Conservation (phyloP, 2,113 vertebrate species). For the Plectropomus leopardus region DNA sequence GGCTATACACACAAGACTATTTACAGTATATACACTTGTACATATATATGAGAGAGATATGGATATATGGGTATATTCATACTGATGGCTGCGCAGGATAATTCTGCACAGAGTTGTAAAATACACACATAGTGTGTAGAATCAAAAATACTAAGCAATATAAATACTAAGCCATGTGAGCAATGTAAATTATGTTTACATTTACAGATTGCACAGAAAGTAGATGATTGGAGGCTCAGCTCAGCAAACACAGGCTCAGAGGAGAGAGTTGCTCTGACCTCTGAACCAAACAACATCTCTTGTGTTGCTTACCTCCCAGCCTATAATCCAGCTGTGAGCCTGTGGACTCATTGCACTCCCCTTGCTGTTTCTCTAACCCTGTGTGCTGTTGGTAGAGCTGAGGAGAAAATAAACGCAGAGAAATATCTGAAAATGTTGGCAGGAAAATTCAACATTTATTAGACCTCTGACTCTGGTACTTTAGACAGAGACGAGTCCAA, state of each 20-base stretch:
- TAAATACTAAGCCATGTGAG: no score
- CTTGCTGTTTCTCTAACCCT: not conserved
- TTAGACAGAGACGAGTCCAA: not conserved
- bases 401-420: not conserved
- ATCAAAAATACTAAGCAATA: no score
- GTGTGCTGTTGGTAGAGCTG: not conserved
- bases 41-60: no score
- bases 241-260: not conserved
- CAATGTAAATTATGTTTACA: no score
- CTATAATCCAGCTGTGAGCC: not conserved
- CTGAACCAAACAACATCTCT: not conserved
- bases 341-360: not conserved
- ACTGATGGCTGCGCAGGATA: no score
- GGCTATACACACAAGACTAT: no score
- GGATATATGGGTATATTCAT: no score
- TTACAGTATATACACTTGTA: no score
- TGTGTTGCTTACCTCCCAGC: not conserved
- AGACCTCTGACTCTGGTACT: not conserved
- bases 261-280: not conserved
- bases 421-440: no score
- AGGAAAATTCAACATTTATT: not conserved
- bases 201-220: no score
- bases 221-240: not conserved
- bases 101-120: no score
- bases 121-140: no score